These are phyloP conservation scores for Diaprepes abbreviatus DNA, from an alignment of 2,888 invertebrate genomes.

Conservation along the genomic window DNA sequence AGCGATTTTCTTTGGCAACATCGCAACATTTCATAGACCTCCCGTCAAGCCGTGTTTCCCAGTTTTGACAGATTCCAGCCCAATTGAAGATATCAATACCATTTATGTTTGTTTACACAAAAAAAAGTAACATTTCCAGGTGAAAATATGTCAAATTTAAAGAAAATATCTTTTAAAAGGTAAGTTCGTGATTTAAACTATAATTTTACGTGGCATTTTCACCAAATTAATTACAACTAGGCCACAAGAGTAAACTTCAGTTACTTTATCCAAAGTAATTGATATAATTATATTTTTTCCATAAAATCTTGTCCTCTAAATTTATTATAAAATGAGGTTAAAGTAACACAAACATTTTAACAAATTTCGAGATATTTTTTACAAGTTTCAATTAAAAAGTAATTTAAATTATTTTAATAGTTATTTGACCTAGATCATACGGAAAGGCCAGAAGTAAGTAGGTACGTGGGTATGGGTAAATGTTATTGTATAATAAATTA, in stretches of 20 bases:
- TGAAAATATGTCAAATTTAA: conserved; percentile 1
- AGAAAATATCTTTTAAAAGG: not conserved
- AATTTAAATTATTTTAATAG: too few relatives aligned
- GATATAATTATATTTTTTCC: too few relatives aligned
- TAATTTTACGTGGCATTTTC: not conserved
- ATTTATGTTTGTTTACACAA: conserved; percentile 24
- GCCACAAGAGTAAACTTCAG: too few relatives aligned
- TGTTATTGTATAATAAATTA: not conserved
- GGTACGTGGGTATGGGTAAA: not conserved
- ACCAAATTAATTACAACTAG: too few relatives aligned
- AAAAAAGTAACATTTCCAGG: not conserved
- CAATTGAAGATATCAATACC: conserved; percentile 16
- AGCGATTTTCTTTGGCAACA: not conserved
- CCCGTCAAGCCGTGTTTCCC: conserved; percentile 3
- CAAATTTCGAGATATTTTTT: too few relatives aligned
- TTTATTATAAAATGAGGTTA: too few relatives aligned
- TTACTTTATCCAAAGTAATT: too few relatives aligned
- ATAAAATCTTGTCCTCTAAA: too few relatives aligned
- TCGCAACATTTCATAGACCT: not conserved
- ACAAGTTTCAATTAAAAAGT: too few relatives aligned
- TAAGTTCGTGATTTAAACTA: too few relatives aligned
- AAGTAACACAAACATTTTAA: too few relatives aligned
- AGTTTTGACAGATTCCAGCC: conserved; percentile 22
- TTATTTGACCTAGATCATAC: conserved; percentile 5
- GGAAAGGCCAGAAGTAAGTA: not conserved